phyloP scores from a whole-genome alignment of 2,888 invertebrate species.

The Carterocephalus palaemon region DNA sequence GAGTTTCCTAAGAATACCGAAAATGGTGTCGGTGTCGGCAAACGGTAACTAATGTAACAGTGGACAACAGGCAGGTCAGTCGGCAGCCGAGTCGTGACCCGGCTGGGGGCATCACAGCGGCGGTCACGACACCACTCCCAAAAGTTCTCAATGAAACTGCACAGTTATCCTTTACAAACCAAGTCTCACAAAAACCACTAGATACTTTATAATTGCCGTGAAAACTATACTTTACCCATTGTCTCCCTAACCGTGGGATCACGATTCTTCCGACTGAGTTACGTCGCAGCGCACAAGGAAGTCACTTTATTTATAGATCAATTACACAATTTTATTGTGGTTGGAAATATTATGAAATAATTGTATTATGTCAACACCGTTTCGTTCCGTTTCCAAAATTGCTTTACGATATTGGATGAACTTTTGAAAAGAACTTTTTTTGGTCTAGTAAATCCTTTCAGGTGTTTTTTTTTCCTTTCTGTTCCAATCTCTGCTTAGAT shows the following conservation, averaged over 20 bases:
- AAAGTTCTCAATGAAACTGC: conserved; percentile 53
- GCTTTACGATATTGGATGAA: too few species aligned
- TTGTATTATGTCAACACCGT: too few species aligned
- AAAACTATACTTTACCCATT: conserved; percentile 36
- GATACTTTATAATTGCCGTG: conserved; percentile 36
- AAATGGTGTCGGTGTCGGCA: too few species aligned
- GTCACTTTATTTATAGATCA: conserved; percentile 6
- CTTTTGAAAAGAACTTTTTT: too few species aligned
- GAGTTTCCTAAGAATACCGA: too few species aligned
- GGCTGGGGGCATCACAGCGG: conserved; percentile 47
- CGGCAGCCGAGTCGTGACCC: conserved; percentile 62
- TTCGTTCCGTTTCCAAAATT: too few species aligned
- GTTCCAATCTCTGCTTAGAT: too few species aligned
- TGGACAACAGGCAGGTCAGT: conserved; percentile 25
- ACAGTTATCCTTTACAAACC: conserved; percentile 38
- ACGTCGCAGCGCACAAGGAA: conserved; percentile 5
- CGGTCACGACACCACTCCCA: conserved; percentile 42
- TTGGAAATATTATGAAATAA: too few species aligned
- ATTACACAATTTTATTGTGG: neutral
- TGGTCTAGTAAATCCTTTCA: too few species aligned
- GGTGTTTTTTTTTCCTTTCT: too few species aligned
- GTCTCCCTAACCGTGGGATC: conserved; percentile 61
- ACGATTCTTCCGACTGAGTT: conserved; percentile 40
- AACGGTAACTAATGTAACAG: neutral
- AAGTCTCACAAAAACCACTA: conserved; percentile 33